phyloP scores from a whole-genome alignment of 2,113 vertebrate genomes.

The Australoheros scitulus region DNA sequence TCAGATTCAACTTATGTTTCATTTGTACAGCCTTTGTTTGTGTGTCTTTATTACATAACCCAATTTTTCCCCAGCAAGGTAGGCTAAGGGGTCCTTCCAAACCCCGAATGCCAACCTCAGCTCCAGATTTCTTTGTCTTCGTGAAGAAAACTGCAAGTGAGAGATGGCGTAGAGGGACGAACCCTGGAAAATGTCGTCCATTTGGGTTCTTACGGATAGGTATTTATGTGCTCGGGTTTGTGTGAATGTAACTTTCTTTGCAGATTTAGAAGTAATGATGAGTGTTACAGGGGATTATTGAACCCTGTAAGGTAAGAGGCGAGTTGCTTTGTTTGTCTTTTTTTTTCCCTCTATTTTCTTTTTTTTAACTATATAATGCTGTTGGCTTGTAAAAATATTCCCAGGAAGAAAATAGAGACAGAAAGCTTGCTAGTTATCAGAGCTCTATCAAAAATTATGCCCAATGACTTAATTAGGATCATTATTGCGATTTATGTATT shows the following conservation, averaged over 20 bases:
- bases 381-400: constrained; percentile 56
- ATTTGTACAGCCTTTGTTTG: constrained; percentile 90
- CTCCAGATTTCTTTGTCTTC: constrained; percentile 93
- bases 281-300: constrained; percentile 82
- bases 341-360: constrained; percentile 22
- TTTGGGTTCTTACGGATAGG: constrained; percentile 99
- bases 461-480: constrained; percentile 7
- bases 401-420: constrained; percentile 39
- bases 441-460: constrained; percentile 9
- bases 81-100: constrained; percentile 96
- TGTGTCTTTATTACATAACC: constrained; percentile 99
- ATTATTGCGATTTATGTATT: constrained; percentile 18
- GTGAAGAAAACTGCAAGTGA: constrained; percentile 93
- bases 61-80: constrained; percentile 98
- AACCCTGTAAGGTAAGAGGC: constrained; percentile 94
- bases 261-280: constrained; percentile 88
- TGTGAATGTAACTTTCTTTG: constrained; percentile 98
- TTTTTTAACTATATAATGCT: constrained; percentile 44
- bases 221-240: constrained; percentile 99
- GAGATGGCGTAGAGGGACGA: constrained; percentile 98
- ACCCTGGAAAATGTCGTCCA: constrained; percentile 97
- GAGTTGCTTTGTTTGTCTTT: constrained; percentile 74
- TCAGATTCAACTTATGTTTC: constrained; percentile 89
- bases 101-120: constrained; percentile 92
- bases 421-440: constrained; percentile 44